Base-by-base conservation (phyloP, 2,797 vertebrate species). In the Gambusia yucatana region DNA sequence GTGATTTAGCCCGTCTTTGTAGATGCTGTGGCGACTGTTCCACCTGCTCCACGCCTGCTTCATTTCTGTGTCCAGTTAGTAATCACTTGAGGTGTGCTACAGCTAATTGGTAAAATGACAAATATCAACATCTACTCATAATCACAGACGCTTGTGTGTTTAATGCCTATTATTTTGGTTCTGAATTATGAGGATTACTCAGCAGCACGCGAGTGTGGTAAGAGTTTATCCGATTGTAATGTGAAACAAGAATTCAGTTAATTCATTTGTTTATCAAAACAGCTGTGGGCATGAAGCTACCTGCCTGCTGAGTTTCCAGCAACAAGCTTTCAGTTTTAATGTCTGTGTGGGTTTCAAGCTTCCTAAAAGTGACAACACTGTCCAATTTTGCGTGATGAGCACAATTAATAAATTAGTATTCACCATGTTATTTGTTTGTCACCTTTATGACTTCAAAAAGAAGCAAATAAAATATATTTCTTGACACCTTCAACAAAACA, bases 41-140 rank as follows among this genome's bases (percentile, higher is more conserved):
- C 81, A 89, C 88, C 82, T 88, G 84, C 70, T 72, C 82, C 50
- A 46, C 28, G 2, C 67, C 47, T 73, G 22, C 55, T 82, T 61
- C 69, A 36, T 69, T 33, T 71, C 72, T 20, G 48, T 63, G 50
- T 33, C 30, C 77, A 59, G 20, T 63, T 36, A 80, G 39, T 80
- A 57, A 89, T 82, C 83, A 71, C 91, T 87, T 86, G 84, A 88
- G 86, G 80, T 82, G 75, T 78, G 79, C 36, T 73, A 78, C 55
- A 73, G 39, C 61, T 84, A 81, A 92, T 87, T 88, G 72, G 14
- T 89, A 90, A 91, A 91, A 87, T 90, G 85, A 91, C 86, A 90
- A 88, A 87, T 87, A 91, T 88, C 91, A 92, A 89, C 91, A 92
- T 91, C 80, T 92, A 90, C 87, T 91, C 88, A 86, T 92, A 87